Conservation (phyloP, 37 sponge, comb jelly and placozoan genomes). For the Petrosia ficiformis region DNA sequence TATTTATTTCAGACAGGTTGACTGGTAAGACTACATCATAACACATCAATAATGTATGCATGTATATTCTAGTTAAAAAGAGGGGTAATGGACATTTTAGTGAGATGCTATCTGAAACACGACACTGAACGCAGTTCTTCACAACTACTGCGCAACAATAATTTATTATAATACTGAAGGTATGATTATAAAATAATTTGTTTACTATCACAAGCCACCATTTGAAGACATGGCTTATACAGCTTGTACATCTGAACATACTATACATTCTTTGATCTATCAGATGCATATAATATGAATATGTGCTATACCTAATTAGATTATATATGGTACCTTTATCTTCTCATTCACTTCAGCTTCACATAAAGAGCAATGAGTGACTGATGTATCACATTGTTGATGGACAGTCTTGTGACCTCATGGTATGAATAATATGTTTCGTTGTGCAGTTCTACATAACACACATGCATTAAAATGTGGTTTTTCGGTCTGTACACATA, state of each 20-base stretch:
- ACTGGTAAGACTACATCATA: too few species aligned
- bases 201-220: constrained; percentile 87
- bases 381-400: constrained; percentile 57
- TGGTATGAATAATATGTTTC: constrained; percentile 79
- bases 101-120: constrained; percentile 32
- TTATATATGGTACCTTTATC: constrained; percentile 8
- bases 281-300: background rate
- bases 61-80: constrained; percentile 19
- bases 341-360: constrained; percentile 38
- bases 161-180: background rate
- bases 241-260: constrained; percentile 77
- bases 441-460: constrained; percentile 58
- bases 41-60: too few species aligned
- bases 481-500: too few species aligned
- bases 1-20: too few species aligned
- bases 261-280: constrained; percentile 87
- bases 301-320: background rate
- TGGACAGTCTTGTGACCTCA: constrained; percentile 89
- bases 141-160: constrained; percentile 51
- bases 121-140: constrained; percentile 77
- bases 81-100: constrained; percentile 38
- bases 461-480: too few species aligned
- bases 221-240: constrained; percentile 91
- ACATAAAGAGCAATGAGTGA: constrained; percentile 84
- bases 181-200: background rate